Evolutionary conservation across 1,140 invertebrate genomes (phyloP).

Genomic region (Meloidogyne chitwoodi): DNA sequence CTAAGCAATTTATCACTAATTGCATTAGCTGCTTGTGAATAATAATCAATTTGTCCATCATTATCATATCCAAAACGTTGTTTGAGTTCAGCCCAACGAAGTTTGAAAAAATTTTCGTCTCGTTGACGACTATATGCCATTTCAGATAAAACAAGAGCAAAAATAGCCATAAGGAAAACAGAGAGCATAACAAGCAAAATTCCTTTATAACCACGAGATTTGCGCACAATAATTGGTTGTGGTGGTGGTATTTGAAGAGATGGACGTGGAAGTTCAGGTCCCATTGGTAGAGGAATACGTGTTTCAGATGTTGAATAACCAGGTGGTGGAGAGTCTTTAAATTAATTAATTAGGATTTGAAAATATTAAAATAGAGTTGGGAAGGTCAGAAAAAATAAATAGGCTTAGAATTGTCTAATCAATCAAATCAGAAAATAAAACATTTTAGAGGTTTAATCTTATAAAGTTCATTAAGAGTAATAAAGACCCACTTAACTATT

Average conservation of each 20-base stretch:
- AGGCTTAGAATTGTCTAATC: no score
- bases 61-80: slow-evolving; percentile 43
- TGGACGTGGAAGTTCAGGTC: slow-evolving; percentile 36
- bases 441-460: no score
- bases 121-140: slow-evolving; percentile 57
- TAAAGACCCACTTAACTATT: no score
- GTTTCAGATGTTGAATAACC: slow-evolving; percentile 17
- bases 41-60: slow-evolving; percentile 17
- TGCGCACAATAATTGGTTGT: slow-evolving; percentile 40
- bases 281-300: slow-evolving; percentile 37
- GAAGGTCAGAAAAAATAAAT: no score
- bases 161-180: slow-evolving; percentile 52
- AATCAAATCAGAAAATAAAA: no score
- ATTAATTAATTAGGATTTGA: background rate
- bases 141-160: slow-evolving; percentile 51
- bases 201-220: slow-evolving; percentile 54
- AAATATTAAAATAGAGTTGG: no score
- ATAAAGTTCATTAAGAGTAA: no score
- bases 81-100: slow-evolving; percentile 53
- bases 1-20: slow-evolving; percentile 8
- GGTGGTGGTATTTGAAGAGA: slow-evolving; percentile 8
- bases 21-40: slow-evolving; percentile 9
- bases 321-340: slow-evolving; percentile 35
- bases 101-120: slow-evolving; percentile 57
- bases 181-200: slow-evolving; percentile 52